Percentiles rank a stretch among this genome's conserved stretches.
These are phyloP conservation scores for Arbacia lixula DNA, from an alignment of 53 echinoderm and acorn worm genomes.

Conservation along the genomic window DNA sequence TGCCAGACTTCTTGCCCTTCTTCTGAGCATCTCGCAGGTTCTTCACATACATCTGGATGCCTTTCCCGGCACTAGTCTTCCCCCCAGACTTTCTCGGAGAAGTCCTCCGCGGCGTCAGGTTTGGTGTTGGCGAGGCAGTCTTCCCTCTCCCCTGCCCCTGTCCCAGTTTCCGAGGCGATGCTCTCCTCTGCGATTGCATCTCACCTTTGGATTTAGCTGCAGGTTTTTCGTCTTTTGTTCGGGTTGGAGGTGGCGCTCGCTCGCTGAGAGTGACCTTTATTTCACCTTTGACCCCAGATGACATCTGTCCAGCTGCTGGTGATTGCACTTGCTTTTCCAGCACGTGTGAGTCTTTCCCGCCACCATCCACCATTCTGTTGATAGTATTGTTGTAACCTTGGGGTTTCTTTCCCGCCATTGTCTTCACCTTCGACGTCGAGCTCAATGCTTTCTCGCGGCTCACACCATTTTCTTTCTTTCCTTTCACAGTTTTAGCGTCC, in stretches of 20 bases:
- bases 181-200: neutral
- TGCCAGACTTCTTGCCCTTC: conserved; percentile 37
- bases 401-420: neutral
- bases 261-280: conserved; percentile 44
- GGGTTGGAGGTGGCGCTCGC: neutral
- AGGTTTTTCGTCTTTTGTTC: neutral
- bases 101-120: conserved; percentile 38
- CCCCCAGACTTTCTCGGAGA: conserved; percentile 67
- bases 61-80: conserved; percentile 46
- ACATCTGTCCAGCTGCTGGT: conserved; percentile 6
- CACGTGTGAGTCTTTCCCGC: neutral
- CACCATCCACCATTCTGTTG: too few species aligned
- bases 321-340: conserved; percentile 13
- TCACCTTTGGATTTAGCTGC: neutral
- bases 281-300: conserved; percentile 23
- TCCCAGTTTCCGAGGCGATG: conserved; percentile 4
- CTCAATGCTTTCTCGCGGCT: neutral
- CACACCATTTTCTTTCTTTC: neutral
- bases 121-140: neutral
- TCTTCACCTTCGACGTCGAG: neutral
- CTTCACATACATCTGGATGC: conserved; percentile 63
- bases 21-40: conserved; percentile 50
- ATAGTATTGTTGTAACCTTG: too few species aligned
- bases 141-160: neutral
- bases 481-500: neutral